Evolutionary conservation across 2,797 vertebrate genomes (phyloP).

Genomic region (Sardinella longiceps): DNA sequence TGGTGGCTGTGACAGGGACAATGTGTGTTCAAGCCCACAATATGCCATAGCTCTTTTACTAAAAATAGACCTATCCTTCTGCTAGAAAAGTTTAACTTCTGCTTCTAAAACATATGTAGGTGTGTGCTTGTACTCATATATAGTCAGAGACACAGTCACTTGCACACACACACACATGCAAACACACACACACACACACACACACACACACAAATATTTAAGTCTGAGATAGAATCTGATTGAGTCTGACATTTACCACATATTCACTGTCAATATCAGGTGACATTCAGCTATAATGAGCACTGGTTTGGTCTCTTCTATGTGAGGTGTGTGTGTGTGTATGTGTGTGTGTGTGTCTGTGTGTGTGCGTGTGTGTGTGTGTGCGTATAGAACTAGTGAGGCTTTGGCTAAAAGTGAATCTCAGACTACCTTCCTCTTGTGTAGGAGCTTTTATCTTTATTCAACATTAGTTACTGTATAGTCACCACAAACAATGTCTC

Average conservation of each 20-base stretch:
- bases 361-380: slow-evolving; percentile 26
- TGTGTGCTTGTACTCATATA: not conserved
- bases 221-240: not conserved
- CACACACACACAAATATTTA: not conserved
- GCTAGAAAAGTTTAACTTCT: slow-evolving; percentile 10
- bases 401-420: not conserved
- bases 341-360: not conserved
- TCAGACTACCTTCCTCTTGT: not conserved
- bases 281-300: slow-evolving; percentile 38
- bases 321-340: slow-evolving; percentile 17
- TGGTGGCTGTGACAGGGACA: slow-evolving; percentile 56
- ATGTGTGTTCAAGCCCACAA: slow-evolving; percentile 31
- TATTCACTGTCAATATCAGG: slow-evolving; percentile 18
- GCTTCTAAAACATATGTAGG: slow-evolving; percentile 15
- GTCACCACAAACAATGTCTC: not conserved
- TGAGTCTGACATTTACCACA: slow-evolving; percentile 22
- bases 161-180: too few relatives aligned
- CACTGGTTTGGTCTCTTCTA: slow-evolving; percentile 17
- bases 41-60: not conserved
- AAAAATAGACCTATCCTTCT: not conserved
- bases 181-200: not conserved
- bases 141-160: not conserved
- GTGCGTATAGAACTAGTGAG: slow-evolving; percentile 21
- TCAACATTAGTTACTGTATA: not conserved
- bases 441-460: not conserved